Conservation (phyloP, 1,140 invertebrate genomes). For the Zophobas morio region DNA sequence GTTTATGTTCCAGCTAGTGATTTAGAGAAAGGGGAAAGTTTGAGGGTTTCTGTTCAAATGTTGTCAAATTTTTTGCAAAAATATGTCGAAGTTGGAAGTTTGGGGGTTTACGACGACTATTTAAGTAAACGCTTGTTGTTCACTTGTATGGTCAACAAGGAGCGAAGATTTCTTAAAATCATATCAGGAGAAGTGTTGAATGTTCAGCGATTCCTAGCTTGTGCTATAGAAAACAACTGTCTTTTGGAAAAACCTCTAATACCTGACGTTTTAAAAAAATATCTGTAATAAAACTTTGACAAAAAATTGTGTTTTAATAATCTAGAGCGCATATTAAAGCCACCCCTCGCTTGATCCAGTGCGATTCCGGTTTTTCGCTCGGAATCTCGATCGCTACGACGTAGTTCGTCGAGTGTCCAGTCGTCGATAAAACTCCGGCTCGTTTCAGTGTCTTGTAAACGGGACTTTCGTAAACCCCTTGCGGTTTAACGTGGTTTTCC, state of each 20-base stretch:
- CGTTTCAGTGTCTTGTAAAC: conserved; percentile 83
- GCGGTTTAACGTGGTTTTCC: conserved; percentile 68
- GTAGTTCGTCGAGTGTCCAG: conserved; percentile 87
- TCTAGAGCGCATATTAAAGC: conserved; percentile 84
- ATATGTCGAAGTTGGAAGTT: conserved; percentile 78
- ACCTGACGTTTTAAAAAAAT: conserved; percentile 52
- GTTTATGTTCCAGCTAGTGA: conserved; percentile 71
- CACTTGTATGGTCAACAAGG: conserved; percentile 70
- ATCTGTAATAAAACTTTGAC: conserved; percentile 43
- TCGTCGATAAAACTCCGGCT: conserved; percentile 80
- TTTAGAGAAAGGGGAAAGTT: conserved; percentile 73
- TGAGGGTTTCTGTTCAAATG: conserved; percentile 77
- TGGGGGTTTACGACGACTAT: conserved; percentile 76
- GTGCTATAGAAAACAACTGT: conserved; percentile 74
- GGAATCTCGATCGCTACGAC: conserved; percentile 80
- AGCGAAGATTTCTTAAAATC: conserved; percentile 71
- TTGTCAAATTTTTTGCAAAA: conserved; percentile 72
- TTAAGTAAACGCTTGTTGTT: conserved; percentile 79
- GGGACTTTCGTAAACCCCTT: conserved; percentile 77
- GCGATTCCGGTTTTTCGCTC: conserved; percentile 73
- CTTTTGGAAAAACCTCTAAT: conserved; percentile 54
- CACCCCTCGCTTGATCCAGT: conserved; percentile 86
- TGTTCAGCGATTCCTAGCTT: conserved; percentile 76
- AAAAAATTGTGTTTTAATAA: conserved; percentile 70
- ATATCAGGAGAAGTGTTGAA: conserved; percentile 77